phyloP scores from a whole-genome alignment of 2,113 vertebrate species.

The Hyaena hyaena region DNA sequence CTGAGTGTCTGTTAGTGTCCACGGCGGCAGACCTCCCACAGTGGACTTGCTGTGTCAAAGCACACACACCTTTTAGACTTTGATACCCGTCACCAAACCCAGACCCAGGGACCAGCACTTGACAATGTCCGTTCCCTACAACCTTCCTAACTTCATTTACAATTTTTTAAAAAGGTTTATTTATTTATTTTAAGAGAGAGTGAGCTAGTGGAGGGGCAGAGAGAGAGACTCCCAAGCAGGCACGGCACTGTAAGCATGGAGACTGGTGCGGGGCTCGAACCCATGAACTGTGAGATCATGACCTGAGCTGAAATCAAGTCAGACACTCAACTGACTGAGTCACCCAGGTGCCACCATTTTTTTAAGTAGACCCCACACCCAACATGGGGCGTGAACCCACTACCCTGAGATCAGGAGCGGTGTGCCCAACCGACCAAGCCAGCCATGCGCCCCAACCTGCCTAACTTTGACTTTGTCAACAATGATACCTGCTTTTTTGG shows the following conservation, averaged over 20 bases:
- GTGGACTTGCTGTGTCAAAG: neutral
- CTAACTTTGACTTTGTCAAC: neutral
- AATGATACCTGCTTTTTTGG: no score
- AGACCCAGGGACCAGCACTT: fast-evolving
- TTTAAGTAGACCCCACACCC: neutral
- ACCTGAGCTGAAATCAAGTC: no score
- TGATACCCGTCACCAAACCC: neutral
- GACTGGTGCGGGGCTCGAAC: no score
- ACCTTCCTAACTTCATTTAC: no score
- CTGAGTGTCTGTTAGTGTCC: neutral
- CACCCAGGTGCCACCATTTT: neutral
- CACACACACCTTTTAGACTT: neutral
- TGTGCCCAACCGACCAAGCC: neutral
- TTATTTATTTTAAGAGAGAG: no score
- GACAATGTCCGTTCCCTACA: neutral
- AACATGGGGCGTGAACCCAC: neutral
- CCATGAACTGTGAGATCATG: no score
- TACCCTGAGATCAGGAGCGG: neutral
- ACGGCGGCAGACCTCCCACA: neutral
- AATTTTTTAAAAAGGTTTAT: neutral
- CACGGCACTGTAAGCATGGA: no score
- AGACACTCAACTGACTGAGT: no score
- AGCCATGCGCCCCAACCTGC: neutral
- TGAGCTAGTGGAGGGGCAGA: no score
- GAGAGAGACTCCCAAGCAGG: no score